These are phyloP conservation scores for Mycteria americana DNA, from an alignment of 2,797 vertebrate species.

Conservation along the genomic window DNA sequence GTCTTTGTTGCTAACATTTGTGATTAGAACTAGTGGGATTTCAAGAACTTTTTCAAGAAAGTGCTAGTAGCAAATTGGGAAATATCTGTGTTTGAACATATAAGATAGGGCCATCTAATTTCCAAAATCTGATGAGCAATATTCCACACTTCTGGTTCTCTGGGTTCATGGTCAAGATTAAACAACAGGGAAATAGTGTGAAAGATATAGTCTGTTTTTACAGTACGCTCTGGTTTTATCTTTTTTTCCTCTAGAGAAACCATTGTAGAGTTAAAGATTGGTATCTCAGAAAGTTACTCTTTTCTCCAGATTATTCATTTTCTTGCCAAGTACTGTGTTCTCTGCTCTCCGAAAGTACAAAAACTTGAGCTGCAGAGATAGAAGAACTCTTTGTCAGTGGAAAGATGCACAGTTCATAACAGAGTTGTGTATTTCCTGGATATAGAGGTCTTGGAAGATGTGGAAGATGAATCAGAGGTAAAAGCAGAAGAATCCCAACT, in stretches of 20 bases:
- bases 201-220: background rate
- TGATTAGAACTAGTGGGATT: background rate
- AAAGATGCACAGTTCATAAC: background rate
- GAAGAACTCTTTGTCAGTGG: background rate
- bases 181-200: background rate
- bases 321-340: background rate
- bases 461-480: background rate
- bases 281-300: background rate
- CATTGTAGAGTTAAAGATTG: background rate
- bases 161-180: background rate
- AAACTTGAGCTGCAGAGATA: background rate
- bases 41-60: background rate
- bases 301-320: background rate
- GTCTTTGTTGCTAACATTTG: background rate
- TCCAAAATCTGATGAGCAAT: background rate
- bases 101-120: background rate
- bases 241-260: background rate
- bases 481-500: background rate
- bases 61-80: background rate
- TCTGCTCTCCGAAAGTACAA: background rate
- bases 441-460: background rate
- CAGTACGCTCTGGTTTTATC: background rate
- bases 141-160: background rate
- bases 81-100: background rate
- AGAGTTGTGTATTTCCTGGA: background rate